Evolutionary conservation across 2,797 vertebrate species (phyloP), one percentile per base, ranked within the genome.

Genomic region (Sebastes melanostomus): DNA sequence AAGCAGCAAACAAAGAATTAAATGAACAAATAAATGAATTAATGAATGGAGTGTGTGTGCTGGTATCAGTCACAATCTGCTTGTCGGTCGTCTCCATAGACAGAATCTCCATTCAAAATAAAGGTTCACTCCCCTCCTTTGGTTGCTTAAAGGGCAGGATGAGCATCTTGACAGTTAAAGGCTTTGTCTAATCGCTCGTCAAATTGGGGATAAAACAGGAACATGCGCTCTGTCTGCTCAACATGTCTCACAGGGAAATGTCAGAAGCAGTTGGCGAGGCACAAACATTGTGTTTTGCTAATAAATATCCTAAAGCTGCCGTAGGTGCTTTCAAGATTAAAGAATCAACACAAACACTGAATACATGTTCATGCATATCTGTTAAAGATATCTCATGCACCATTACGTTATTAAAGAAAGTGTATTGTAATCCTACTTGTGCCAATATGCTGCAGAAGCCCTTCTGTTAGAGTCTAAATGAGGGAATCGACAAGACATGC

Each of bases 151-250:
- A 68, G 60, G 67, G 65, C 65, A 42, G 32, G 3, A 50, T 2
- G 59, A 84, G 69, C 36, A 65, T 83, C 67, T 46, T 77, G 76
- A 69, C 74, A 60, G 65, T 46, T 56, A 63, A 86, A 75, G 66
- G 27, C 63, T 82, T 86, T 80, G 66, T 80, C 54, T 77, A 68
- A 78, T 81, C 78, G 60, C 76, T 79, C 55, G 29, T 81, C 77
- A 83, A 82, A 86, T 36, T 78, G 81, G 50, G 24, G 66, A 69
- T 66, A 52, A 82, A 76, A 73, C 59, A 69, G 69, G 25, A 71
- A 69, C 68, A 20, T 60, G 61, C 4, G 13, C 56, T 66, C 30
- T 7, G 8, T 60, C 36, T 66, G 60, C 55, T 34, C 8, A 62
- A 67, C 22, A n/a, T 32, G 32, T 58, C 84, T 42, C 67, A 59